phyloP scores from a whole-genome alignment of 2,888 invertebrate genomes.

The Stomorhina lunata region DNA sequence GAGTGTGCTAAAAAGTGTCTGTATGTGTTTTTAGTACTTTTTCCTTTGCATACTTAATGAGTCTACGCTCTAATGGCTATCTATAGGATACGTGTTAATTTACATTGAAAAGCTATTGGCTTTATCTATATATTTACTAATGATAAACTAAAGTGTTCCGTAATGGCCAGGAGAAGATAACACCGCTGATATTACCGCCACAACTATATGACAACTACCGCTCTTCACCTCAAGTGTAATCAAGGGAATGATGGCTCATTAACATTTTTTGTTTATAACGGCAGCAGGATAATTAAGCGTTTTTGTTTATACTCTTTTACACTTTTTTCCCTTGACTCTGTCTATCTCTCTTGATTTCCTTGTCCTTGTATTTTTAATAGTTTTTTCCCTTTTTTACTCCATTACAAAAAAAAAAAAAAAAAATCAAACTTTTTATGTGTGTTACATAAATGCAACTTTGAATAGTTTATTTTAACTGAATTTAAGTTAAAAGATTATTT shows the following conservation, averaged over 20 bases:
- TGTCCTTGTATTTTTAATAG: neutral
- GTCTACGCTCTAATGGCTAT: slow-evolving; percentile 38
- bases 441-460: neutral
- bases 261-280: slow-evolving; percentile 44
- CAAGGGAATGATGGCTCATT: slow-evolving; percentile 42
- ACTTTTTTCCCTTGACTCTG: neutral
- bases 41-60: slow-evolving; percentile 45
- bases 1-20: neutral
- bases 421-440: neutral
- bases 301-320: neutral
- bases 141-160: slow-evolving; percentile 48
- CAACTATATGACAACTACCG: neutral
- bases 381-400: neutral
- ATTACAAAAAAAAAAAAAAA: too few species aligned
- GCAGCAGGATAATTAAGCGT: slow-evolving; percentile 21
- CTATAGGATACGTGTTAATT: slow-evolving; percentile 58
- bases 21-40: neutral
- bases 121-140: slow-evolving; percentile 44
- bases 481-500: neutral
- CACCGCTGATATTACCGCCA: neutral
- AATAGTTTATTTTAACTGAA: neutral
- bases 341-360: neutral
- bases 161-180: slow-evolving; percentile 28
- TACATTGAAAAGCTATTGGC: slow-evolving; percentile 60
- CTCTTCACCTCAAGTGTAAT: slow-evolving; percentile 13